These are phyloP conservation scores for Tangara arthus DNA, from an alignment of 2,797 vertebrate genomes.

Conservation along the genomic window DNA sequence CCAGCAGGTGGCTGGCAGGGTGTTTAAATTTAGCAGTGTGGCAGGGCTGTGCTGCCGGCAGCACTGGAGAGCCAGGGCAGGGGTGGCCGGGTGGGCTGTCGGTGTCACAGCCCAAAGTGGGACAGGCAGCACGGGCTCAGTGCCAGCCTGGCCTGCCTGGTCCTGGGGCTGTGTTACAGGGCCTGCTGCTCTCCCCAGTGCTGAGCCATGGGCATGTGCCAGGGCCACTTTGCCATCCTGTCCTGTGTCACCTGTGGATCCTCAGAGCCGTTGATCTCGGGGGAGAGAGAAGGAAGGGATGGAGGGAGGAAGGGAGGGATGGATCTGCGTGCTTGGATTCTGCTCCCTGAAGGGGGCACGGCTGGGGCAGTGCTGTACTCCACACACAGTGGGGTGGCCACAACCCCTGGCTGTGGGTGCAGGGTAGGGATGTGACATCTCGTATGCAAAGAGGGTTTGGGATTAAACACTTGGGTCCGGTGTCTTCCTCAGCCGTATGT, in stretches of 20 bases:
- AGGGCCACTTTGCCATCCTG: background rate
- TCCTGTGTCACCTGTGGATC: background rate
- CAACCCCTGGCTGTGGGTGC: background rate
- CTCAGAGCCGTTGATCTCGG: background rate
- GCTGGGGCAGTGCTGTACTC: background rate
- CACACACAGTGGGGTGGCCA: background rate
- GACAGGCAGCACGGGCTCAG: accelerated
- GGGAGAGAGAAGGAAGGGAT: background rate
- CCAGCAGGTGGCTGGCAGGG: background rate
- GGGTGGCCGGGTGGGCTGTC: background rate
- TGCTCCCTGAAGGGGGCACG: background rate
- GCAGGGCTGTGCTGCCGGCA: background rate
- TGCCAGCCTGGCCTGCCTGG: background rate
- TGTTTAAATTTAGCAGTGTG: background rate
- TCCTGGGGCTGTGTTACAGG: background rate
- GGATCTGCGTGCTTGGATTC: accelerated
- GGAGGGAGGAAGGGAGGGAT: background rate
- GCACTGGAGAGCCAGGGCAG: accelerated
- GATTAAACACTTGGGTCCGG: background rate
- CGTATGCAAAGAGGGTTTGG: background rate
- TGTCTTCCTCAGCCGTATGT: accelerated
- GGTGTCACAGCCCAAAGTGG: background rate
- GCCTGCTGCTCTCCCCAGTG: accelerated
- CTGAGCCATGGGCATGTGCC: accelerated
- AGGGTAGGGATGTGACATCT: background rate